phyloP scores from a whole-genome alignment of 2,113 vertebrate species.

The Chionomys nivalis region DNA sequence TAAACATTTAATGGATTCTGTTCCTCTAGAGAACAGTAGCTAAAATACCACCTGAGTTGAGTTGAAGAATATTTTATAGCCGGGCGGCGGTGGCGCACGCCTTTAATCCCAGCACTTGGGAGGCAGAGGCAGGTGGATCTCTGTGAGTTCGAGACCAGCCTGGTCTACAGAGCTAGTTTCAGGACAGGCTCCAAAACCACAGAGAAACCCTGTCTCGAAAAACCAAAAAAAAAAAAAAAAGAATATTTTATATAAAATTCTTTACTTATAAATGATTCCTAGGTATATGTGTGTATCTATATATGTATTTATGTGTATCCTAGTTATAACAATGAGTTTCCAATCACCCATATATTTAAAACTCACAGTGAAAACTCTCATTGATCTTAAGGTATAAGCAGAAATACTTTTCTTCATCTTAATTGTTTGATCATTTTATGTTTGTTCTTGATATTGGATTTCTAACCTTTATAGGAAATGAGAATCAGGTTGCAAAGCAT shows the following conservation, averaged over 20 bases:
- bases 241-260: too few species aligned
- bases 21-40: not conserved
- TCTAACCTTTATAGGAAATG: not conserved
- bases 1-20: not conserved
- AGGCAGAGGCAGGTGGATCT: too few species aligned
- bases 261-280: not conserved
- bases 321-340: not conserved
- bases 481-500: not conserved
- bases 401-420: not conserved
- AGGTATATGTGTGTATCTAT: not conserved
- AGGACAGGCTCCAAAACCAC: too few species aligned
- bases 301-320: not conserved
- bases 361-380: not conserved
- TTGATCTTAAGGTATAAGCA: not conserved
- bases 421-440: not conserved
- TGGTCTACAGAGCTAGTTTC: too few species aligned
- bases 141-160: too few species aligned
- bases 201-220: too few species aligned
- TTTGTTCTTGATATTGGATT: not conserved
- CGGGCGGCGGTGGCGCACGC: too few species aligned
- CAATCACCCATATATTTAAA: not conserved
- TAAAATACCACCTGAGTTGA: not conserved
- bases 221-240: too few species aligned
- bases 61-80: not conserved
- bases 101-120: too few species aligned